Evolutionary conservation across 2,113 vertebrate genomes (phyloP).

Genomic region (Recurvirostra avosetta): DNA sequence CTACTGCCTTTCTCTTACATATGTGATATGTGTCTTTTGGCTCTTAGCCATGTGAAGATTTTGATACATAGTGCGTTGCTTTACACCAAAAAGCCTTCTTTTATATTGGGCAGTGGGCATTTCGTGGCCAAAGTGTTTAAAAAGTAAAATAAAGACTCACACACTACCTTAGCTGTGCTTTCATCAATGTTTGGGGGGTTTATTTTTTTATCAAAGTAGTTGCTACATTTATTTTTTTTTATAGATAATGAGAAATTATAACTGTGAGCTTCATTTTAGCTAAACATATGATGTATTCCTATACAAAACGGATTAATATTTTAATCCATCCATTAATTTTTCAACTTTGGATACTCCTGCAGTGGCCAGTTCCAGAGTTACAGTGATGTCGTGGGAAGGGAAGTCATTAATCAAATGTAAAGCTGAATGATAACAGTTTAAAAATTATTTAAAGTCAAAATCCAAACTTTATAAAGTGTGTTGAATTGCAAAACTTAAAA

Average conservation of each 20-base stretch:
- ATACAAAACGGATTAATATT: neutral
- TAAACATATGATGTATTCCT: neutral
- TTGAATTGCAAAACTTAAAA: neutral
- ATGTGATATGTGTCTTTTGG: neutral
- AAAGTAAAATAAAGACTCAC: neutral
- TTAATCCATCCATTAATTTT: neutral
- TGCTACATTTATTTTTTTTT: neutral
- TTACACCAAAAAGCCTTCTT: neutral
- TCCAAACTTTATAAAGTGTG: neutral
- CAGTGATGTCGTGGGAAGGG: neutral
- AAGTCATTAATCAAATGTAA: neutral
- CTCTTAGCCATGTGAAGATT: neutral
- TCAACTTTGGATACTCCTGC: neutral
- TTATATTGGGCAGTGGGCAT: neutral
- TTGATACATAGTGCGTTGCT: neutral
- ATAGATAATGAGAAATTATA: neutral
- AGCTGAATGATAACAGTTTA: neutral
- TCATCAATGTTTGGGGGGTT: neutral
- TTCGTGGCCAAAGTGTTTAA: neutral
- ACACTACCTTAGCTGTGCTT: neutral
- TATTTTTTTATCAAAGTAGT: neutral
- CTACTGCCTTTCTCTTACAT: neutral
- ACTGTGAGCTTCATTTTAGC: neutral
- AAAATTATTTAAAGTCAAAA: neutral
- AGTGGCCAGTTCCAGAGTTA: neutral